Base-by-base conservation (phyloP, 1,140 invertebrate genomes). In the Drosophila varians region DNA sequence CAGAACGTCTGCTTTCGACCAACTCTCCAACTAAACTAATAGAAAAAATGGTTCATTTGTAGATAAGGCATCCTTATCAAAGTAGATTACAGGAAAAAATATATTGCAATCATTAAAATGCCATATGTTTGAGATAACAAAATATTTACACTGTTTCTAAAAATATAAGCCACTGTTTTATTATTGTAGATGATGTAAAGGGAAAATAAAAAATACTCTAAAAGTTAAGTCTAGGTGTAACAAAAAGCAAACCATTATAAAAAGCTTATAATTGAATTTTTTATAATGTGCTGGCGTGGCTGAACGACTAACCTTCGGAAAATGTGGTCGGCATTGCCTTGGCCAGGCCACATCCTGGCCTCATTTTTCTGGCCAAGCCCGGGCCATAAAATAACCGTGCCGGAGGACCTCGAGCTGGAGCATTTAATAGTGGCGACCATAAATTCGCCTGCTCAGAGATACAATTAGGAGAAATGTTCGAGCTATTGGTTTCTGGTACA, bases 221-320 rank as follows among this genome's bases (percentile, higher is more conserved):
- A 2, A 21, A 21, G 2, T 21, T 21, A 19, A 9, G 12, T 26
- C 31, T 57, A 73, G 75, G 56, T 84, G 74, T 48, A 64, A 66
- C 26, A 51, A 49, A 47, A 46, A 54, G 47, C 45, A 61, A 45
- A 53, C 66, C 36, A 77, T 86, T 86, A 74, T 74, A 77, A 80
- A 71, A 86, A 57, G 48, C 58, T 72, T 77, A 74, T 80, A 86
- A 86, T 86, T 80, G 73, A 86, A 86, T 87, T 87, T 86, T 86
- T 77, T 80, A 74, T 80, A 80, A 73, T 75, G 48, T 78, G 72
- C 76, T 73, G 47, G 58, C 55, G 55, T 79, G 65, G 28, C 18
- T 28, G 43, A 65, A 48, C 47, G 55, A 54, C 52, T 49, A 53
- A 38, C 46, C 46, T 14, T 42, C 4, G n/a, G 14, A 11, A 12